A percentile compares a stretch with the other conserved stretches of the same genome.
Evolutionary conservation across 2,888 invertebrate species (phyloP).

Genomic region (Orthonevra nobilis): DNA sequence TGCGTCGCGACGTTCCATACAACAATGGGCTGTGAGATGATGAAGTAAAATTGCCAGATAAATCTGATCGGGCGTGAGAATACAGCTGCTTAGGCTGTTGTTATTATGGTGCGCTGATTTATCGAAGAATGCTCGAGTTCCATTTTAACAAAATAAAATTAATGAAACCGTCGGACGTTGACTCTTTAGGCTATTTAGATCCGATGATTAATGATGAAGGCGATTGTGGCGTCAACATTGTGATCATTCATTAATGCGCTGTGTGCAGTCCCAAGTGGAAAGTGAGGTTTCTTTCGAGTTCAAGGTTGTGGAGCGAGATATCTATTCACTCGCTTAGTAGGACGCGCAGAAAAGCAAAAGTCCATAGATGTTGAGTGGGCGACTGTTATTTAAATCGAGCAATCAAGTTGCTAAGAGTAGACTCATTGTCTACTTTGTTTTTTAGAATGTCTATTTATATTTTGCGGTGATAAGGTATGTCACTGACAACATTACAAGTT

Average conservation of each 20-base stretch:
- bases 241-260: slow-evolving; percentile 16
- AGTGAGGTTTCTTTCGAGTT: slow-evolving; percentile 62
- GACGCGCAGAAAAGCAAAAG: not conserved
- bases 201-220: slow-evolving; percentile 58
- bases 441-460: too few relatives aligned
- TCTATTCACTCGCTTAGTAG: not conserved
- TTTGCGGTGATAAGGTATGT: too few relatives aligned
- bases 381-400: too few relatives aligned
- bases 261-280: slow-evolving; percentile 25
- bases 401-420: too few relatives aligned
- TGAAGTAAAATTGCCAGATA: slow-evolving; percentile 11
- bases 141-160: slow-evolving; percentile 13
- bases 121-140: slow-evolving; percentile 34
- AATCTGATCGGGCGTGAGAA: slow-evolving; percentile 33
- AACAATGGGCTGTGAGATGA: slow-evolving; percentile 12
- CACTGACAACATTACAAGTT: too few relatives aligned
- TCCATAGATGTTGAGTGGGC: slow-evolving; percentile 1
- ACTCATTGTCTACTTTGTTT: too few relatives aligned
- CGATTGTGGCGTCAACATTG: too few relatives aligned
- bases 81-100: slow-evolving; percentile 6
- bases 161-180: slow-evolving; percentile 51
- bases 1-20: not conserved
- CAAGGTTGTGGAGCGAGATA: slow-evolving; percentile 44
- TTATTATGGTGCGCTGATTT: slow-evolving; percentile 33
- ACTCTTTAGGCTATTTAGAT: slow-evolving; percentile 52